Evolutionary conservation across 2,797 vertebrate species (phyloP).

Genomic region (Sebastes glaucus): DNA sequence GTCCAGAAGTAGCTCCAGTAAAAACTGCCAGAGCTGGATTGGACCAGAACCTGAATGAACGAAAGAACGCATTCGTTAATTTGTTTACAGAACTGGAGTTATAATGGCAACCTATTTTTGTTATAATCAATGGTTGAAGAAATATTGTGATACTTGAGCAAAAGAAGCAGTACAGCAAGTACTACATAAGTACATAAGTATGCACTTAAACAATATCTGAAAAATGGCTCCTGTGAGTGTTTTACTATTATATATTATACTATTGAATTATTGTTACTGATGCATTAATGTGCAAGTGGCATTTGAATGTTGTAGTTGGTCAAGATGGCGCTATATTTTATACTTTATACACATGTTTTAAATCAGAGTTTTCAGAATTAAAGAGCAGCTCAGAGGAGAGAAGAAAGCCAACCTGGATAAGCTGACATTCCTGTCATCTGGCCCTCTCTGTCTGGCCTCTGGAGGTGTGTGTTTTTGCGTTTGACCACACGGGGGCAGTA

Average conservation of each 20-base stretch:
- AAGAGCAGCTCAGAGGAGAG: background rate
- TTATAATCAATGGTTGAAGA: background rate
- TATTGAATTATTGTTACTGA: background rate
- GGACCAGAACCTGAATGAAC: conserved; percentile 83
- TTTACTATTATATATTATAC: background rate
- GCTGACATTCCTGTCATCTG: conserved; percentile 78
- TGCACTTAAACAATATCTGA: background rate
- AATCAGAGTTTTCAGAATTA: no score
- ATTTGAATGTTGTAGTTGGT: background rate
- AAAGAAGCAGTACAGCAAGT: background rate
- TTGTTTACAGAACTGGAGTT: background rate
- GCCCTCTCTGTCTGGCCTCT: conserved; percentile 74
- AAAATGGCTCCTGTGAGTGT: background rate
- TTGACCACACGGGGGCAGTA: conserved; percentile 85
- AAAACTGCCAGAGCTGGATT: conserved; percentile 91
- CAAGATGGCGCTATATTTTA: background rate
- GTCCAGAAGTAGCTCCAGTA: conserved; percentile 89
- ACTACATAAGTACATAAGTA: background rate
- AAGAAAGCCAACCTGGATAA: conserved; percentile 76
- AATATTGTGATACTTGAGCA: background rate
- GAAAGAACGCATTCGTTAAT: background rate
- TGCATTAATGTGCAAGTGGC: background rate
- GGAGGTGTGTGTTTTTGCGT: conserved; percentile 67
- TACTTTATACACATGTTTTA: background rate
- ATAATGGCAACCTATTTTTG: background rate